Evolutionary conservation across 2,888 invertebrate species (phyloP), one percentile per base, ranked within the genome.

Genomic region (Conistra vaccinii): DNA sequence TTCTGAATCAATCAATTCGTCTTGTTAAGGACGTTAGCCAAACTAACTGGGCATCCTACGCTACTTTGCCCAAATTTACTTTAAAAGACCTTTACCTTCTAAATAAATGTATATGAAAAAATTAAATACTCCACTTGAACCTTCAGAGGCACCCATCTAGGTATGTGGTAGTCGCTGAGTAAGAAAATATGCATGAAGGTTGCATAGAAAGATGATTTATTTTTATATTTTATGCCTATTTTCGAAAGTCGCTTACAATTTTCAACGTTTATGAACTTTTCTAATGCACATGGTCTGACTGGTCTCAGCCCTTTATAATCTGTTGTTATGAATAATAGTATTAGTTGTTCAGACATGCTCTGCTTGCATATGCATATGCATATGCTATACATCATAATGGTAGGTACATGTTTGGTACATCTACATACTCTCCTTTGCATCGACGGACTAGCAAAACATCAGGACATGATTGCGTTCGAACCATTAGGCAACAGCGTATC

Each of bases 401-500:
- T 20, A n/a, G 4, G 4, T 42, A 42, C 20, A 75, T 53, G 42
- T 32, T 61, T 35, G 29, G 17, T 39, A 48, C 23, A 48, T 48
- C n/a, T 73, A 29, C 20, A n/a, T 51, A 32, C 20, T 35, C 72
- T 81, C 75, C 81, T 80, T 82, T 78, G 67, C 69, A 75, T 70
- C 73, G 80, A 75, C 67, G 55, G 9, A 63, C 57, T 63, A 76
- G 81, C 83, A 73, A 73, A 86, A 78, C 71, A 80, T 62, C 58
- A 55, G 72, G 32, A 45, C 51, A 81, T 75, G 73, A 76, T 81
- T 81, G 81, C 73, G 39, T 67, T 62, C 17, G 39, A 55, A 57
- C 39, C 55, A 42, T 67, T 14, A 55, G 61, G 71, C 35, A 55
- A 39, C 48, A 45, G 35, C 60, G 62, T 39, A 78, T 29, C 17